These are phyloP conservation scores for Lysandra bellargus DNA, from an alignment of 2,888 invertebrate genomes.

Conservation along the genomic window DNA sequence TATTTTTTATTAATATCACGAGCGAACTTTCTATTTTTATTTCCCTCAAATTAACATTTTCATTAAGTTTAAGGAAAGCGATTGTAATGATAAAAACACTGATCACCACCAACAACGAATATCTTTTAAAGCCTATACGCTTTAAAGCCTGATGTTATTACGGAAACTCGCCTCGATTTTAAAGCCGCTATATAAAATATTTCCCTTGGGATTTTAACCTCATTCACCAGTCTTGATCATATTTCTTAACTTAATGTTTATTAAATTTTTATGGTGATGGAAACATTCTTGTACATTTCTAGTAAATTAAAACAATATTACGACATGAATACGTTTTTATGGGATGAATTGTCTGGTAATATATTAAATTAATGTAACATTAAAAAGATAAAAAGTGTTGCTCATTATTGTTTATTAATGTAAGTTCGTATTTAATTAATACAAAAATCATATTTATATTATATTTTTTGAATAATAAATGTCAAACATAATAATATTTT, in stretches of 20 bases:
- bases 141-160: constrained; percentile 27
- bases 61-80: background rate
- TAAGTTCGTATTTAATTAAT: background rate
- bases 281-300: background rate
- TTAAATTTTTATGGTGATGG: constrained; percentile 23
- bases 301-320: constrained; percentile 15
- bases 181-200: constrained; percentile 24
- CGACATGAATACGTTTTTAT: background rate
- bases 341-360: background rate
- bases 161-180: constrained; percentile 6
- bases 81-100: background rate
- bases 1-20: no score
- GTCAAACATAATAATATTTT: no score
- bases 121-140: constrained; percentile 19
- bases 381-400: background rate
- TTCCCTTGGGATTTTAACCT: constrained; percentile 25
- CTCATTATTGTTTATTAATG: background rate
- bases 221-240: constrained; percentile 29
- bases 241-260: constrained; percentile 26
- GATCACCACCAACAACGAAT: constrained; percentile 12
- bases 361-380: background rate
- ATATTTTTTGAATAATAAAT: no score
- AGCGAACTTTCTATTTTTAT: no score
- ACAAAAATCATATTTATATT: no score
- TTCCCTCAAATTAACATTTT: background rate